These are phyloP conservation scores for Melanchra persicariae DNA, from an alignment of 2,888 invertebrate genomes.

Conservation along the genomic window DNA sequence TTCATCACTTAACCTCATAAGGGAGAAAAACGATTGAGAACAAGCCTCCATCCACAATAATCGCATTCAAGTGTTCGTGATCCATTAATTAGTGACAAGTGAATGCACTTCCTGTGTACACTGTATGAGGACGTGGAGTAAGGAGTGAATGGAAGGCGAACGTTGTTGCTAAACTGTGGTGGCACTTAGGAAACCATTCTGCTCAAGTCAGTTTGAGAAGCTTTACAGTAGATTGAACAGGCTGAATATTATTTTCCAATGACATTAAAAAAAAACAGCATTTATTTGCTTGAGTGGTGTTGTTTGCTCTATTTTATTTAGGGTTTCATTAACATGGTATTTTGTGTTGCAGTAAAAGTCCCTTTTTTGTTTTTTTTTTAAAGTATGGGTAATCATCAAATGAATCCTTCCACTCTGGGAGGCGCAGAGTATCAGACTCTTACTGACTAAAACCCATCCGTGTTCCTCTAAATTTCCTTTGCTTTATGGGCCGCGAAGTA, in stretches of 20 bases:
- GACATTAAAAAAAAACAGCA: too few species aligned
- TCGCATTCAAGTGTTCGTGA: constrained; percentile 62
- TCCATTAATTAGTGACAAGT: constrained; percentile 76
- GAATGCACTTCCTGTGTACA: constrained; percentile 74
- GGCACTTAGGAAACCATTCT: not conserved
- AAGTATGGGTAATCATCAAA: too few species aligned
- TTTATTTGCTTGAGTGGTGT: too few species aligned
- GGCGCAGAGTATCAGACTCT: too few species aligned
- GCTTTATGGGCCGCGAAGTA: too few species aligned
- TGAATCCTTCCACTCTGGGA: too few species aligned
- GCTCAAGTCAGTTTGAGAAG: not conserved
- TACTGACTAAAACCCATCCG: too few species aligned
- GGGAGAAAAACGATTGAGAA: constrained; percentile 52
- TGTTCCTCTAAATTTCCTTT: too few species aligned
- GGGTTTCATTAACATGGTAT: not conserved
- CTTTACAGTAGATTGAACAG: not conserved
- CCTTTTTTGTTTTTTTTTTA: too few species aligned
- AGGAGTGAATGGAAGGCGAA: constrained; percentile 19
- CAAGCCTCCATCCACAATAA: constrained; percentile 56
- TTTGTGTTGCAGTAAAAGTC: not conserved
- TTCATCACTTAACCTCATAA: constrained; percentile 46
- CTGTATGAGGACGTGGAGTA: constrained; percentile 18
- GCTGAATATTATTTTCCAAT: not conserved
- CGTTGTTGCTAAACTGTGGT: too few species aligned
- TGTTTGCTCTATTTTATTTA: rapidly evolving